These are phyloP conservation scores for Mongoloraphidia duomilia DNA, from an alignment of 2,888 invertebrate genomes.

Conservation along the genomic window DNA sequence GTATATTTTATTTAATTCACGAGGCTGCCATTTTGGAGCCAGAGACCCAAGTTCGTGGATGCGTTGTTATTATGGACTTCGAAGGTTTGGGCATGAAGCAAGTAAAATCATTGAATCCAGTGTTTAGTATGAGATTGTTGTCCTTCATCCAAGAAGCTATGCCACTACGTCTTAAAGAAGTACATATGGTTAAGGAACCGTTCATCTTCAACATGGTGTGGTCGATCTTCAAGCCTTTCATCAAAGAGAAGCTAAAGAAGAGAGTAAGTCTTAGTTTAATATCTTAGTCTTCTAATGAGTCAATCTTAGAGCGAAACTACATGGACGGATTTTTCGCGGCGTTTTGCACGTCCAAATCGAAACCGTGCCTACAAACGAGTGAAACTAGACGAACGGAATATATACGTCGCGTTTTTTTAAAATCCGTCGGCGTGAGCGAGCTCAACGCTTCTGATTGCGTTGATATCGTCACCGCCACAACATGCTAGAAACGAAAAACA, in stretches of 20 bases:
- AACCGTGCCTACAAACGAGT: too few species aligned
- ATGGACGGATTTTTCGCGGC: too few species aligned
- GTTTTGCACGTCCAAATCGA: too few species aligned
- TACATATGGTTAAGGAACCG: slow-evolving; percentile 76
- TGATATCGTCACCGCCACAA: too few species aligned
- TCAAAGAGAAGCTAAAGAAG: slow-evolving; percentile 59
- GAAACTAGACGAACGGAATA: too few species aligned
- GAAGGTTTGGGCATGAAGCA: slow-evolving; percentile 63
- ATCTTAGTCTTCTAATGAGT: too few species aligned
- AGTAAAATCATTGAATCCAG: slow-evolving; percentile 52
- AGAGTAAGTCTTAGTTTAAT: too few species aligned
- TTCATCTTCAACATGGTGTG: slow-evolving; percentile 74
- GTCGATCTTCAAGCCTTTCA: slow-evolving; percentile 71
- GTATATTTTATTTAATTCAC: slow-evolving; percentile 67
- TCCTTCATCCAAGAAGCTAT: slow-evolving; percentile 78
- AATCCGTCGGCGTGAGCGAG: too few species aligned
- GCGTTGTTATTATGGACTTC: slow-evolving; percentile 73
- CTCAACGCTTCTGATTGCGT: too few species aligned
- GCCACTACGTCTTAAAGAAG: slow-evolving; percentile 70
- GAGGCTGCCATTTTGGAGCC: slow-evolving; percentile 62
- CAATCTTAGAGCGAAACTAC: too few species aligned
- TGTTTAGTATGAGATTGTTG: slow-evolving; percentile 61
- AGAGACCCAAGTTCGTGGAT: slow-evolving; percentile 66
- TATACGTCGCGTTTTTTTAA: too few species aligned
- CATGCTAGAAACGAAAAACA: too few species aligned